Evolutionary conservation across 2,113 vertebrate species (phyloP), one percentile per base, ranked within the genome.

Genomic region (Dendrocopos noguchii): DNA sequence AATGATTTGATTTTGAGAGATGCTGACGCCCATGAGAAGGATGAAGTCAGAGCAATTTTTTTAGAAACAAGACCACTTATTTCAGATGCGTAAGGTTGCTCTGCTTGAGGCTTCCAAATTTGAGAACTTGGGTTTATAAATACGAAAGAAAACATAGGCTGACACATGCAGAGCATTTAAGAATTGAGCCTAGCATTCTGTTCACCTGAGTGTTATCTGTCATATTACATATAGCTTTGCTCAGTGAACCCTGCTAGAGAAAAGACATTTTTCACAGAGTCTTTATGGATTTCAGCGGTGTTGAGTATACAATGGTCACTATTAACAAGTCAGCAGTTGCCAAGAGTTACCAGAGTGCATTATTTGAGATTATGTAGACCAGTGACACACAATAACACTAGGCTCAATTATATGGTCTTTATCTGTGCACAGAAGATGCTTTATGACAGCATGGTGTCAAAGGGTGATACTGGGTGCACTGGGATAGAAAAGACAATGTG

Each of bases 351-450:
- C 84, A 83, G 25, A 91, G 89, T 74, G 91, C 91, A 89, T 95
- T 92, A 91, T 94, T 68, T 87, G 89, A 94, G 68, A 92, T 96
- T 95, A 94, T 93, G 91, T 92, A 94, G 93, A 94, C 89, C 89
- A 94, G 52, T 83, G 87, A 61, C 68, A 92, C 85, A 93, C 89
- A 95, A 92, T 87, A 91, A 92, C 70, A 93, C 81, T 71, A 92
- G 33, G 80, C 87, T 94, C 95, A 95, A 95, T 95, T 92, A 93
- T 92, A 44, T 80, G 34, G 4, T 71, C 84, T 71, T 89, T 91
- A 92, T 92, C 75, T 77, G 89, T 87, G 89, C 94, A 95, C 87
- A 96, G 89, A 94, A 79, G 82, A 90, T 89, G 91, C 89, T 92
- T 94, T 96, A 93, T 96, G 93, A 96, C 93, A 95, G 87, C 52